phyloP scores from a whole-genome alignment of 2,113 vertebrate genomes.

The Tragulus kanchil region DNA sequence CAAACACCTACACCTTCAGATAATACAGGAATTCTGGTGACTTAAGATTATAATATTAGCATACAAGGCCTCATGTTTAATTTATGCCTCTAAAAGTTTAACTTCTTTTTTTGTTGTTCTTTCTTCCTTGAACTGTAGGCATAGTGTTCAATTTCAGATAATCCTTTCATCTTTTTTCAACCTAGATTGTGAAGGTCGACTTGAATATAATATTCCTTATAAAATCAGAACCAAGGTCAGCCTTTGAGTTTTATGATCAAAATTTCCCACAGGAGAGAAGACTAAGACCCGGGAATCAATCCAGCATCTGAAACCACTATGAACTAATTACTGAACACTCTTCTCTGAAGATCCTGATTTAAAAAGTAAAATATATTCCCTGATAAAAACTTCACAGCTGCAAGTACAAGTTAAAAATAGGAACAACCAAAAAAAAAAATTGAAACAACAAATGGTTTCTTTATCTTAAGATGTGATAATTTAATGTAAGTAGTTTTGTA shows the following conservation, averaged over 20 bases:
- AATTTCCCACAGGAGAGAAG: conserved; percentile 62
- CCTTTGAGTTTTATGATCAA: conserved; percentile 78
- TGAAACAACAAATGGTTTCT: background rate
- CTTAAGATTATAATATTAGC: conserved; percentile 78
- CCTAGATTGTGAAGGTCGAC: conserved; percentile 69
- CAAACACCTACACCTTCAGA: conserved; percentile 63
- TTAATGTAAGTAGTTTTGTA: background rate
- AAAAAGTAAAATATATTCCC: conserved; percentile 59
- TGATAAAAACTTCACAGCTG: background rate
- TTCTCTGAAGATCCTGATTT: conserved; percentile 15
- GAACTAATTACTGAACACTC: conserved; percentile 68
- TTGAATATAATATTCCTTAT: conserved; percentile 78
- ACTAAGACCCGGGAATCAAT: conserved; percentile 52
- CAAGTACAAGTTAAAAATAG: conserved; percentile 48
- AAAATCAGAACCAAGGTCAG: conserved; percentile 78
- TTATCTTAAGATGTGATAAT: background rate
- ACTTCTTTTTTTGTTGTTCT: conserved; percentile 70
- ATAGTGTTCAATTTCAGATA: conserved; percentile 79
- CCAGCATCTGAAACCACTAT: conserved; percentile 49
- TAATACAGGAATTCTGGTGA: conserved; percentile 69
- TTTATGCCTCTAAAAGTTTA: conserved; percentile 78
- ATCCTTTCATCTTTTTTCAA: conserved; percentile 83
- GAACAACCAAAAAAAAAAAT: conserved; percentile 41
- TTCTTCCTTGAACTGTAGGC: conserved; percentile 58
- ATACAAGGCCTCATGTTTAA: conserved; percentile 81